phyloP scores from a whole-genome alignment of 2,797 vertebrate species.

The Rhabdophis nuchalis region DNA sequence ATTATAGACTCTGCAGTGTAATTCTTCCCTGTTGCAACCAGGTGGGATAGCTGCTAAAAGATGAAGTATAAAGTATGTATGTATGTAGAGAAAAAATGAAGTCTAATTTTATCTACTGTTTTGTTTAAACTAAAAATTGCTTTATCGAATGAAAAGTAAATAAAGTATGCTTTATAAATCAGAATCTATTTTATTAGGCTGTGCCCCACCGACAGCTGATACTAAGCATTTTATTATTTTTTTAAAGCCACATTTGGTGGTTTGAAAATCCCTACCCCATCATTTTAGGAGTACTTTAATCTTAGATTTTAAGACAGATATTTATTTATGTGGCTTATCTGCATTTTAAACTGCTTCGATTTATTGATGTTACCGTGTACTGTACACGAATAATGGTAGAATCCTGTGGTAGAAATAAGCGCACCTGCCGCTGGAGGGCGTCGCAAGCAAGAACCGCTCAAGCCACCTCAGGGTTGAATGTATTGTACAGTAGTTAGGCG shows the following conservation, averaged over 20 bases:
- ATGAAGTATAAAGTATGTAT: no score
- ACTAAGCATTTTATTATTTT: background rate
- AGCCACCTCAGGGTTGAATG: background rate
- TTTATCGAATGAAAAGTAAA: background rate
- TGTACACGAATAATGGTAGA: background rate
- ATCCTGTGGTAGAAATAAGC: background rate
- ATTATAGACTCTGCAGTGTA: background rate
- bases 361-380: background rate
- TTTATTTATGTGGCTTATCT: background rate
- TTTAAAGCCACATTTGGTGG: background rate
- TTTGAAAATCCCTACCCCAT: background rate
- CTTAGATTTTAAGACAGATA: background rate
- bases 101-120: background rate
- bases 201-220: background rate
- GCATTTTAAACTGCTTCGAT: background rate
- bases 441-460: background rate
- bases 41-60: background rate
- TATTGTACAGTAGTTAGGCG: background rate
- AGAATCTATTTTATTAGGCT: background rate
- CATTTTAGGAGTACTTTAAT: background rate
- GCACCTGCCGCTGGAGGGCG: conserved; percentile 28
- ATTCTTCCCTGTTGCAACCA: background rate
- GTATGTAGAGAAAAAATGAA: background rate
- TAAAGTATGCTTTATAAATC: background rate
- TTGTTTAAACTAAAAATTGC: background rate